A percentile compares a stretch with the other conserved stretches of the same genome.
These are phyloP conservation scores for Diarsia mendica DNA, from an alignment of 2,888 invertebrate genomes.

Conservation along the genomic window DNA sequence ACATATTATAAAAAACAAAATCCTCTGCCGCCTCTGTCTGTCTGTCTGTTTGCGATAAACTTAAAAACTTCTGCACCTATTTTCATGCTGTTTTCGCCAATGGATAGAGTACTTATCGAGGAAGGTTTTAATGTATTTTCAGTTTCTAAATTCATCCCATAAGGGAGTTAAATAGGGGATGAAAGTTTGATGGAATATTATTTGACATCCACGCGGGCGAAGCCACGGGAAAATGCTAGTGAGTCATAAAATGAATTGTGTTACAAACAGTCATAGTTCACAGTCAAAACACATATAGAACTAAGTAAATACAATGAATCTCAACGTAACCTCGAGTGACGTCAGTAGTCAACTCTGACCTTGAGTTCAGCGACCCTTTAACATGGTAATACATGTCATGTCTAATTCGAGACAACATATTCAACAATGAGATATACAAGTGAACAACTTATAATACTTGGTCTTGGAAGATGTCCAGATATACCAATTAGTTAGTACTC, in stretches of 20 bases:
- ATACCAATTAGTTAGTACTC: background rate
- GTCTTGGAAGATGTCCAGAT: conserved; percentile 3
- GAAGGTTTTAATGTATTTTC: too few species aligned
- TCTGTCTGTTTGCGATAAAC: too few species aligned
- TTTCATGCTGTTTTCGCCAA: too few species aligned
- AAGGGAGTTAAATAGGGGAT: too few species aligned
- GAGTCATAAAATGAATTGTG: background rate
- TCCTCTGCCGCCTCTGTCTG: too few species aligned
- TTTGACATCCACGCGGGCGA: too few species aligned
- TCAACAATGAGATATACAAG: background rate
- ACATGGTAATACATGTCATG: conserved; percentile 1
- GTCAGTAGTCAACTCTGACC: background rate
- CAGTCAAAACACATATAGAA: background rate
- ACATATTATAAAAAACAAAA: too few species aligned
- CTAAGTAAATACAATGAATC: conserved; percentile 20
- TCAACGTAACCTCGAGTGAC: conserved; percentile 2
- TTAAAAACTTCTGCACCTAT: too few species aligned
- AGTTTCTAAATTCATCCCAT: too few species aligned
- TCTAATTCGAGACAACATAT: conserved; percentile 1
- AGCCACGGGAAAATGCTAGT: too few species aligned
- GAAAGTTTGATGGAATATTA: too few species aligned
- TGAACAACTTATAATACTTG: background rate
- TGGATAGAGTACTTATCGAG: too few species aligned
- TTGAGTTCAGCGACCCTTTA: conserved; percentile 12
- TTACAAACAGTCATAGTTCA: conserved; percentile 1